Conservation (phyloP, 1,140 invertebrate species). For the Papilio glaucus region DNA sequence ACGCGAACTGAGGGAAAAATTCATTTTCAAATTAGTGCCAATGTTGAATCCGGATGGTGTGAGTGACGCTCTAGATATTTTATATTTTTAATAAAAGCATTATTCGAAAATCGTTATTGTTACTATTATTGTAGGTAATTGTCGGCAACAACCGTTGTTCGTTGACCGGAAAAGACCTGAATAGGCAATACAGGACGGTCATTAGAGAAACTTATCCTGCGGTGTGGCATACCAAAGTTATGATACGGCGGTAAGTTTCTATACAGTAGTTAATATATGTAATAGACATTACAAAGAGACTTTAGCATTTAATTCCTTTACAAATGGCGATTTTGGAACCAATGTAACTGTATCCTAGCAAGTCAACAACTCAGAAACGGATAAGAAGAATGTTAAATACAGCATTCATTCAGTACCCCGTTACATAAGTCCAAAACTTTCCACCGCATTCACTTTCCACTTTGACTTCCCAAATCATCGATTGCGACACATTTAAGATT, state of each 20-base stretch:
- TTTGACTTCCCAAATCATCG: no score
- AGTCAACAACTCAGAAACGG: no score
- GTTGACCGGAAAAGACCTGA: slow-evolving; percentile 93
- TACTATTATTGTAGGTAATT: slow-evolving; percentile 84
- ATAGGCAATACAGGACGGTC: slow-evolving; percentile 94
- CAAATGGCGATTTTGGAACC: no score
- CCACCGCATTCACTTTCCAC: no score
- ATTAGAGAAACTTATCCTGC: slow-evolving; percentile 95
- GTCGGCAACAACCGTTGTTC: slow-evolving; percentile 97
- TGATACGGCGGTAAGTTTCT: slow-evolving; percentile 88
- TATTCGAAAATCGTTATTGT: slow-evolving; percentile 40
- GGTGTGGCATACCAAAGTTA: slow-evolving; percentile 96
- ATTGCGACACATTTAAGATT: no score
- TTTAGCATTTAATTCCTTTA: no score
- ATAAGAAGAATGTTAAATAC: no score
- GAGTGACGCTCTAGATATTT: slow-evolving; percentile 55
- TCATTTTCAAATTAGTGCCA: slow-evolving; percentile 97
- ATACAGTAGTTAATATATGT: neutral
- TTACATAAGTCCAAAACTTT: no score
- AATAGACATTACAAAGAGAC: no score
- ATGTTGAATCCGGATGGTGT: slow-evolving; percentile 98
- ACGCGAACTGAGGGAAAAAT: slow-evolving; percentile 93
- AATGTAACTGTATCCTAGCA: no score
- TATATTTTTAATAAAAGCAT: slow-evolving; percentile 33
- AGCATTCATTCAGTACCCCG: no score